Evolutionary conservation across 2,113 vertebrate genomes (phyloP), one percentile per base, ranked within the genome.

Genomic region (Dinomys branickii): DNA sequence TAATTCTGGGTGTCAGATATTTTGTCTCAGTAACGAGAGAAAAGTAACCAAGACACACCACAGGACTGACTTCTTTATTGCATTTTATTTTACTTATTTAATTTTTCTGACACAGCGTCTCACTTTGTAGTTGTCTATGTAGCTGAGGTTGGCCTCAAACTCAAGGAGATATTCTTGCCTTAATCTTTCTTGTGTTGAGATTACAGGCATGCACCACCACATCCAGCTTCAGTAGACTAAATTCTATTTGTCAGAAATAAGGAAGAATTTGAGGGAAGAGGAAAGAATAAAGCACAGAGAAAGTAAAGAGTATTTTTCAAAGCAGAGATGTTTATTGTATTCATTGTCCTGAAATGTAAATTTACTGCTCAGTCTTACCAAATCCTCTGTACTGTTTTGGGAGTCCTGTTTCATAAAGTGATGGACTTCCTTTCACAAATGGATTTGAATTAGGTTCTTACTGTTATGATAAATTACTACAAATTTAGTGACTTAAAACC

Each of bases 311-410:
- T 28, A 87, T 83, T 90, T 80, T 96, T 67, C 38, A 93, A 91
- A 96, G 52, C 26, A 96, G 50, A 83, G 7, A 93, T 71, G 11
- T 73, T 54, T 69, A 12, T 81, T 73, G 28, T 75, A 69, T 80
- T 96, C 35, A 41, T 78, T 91, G 33, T 88, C 73, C 17, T 94
- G 69, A 91, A 91, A 71, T 73, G 28, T 77, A 41, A 93, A 67
- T 26, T 85, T 47, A 38, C 19, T 77, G 52, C 0, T 89, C 35
- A 63, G 1, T 16, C 7, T 93, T 56, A 30, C 44, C 35, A 73
- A 88, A 83, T 93, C 44, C 10, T 89, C 28, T 28, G 20, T 73
- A 13, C 86, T 73, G 24, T 71, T 90, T 85, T 54, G 54, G 54
- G 24, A 71, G 9, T 58, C 7, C 7, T 67, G 1, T 81, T 81